Conservation (phyloP, 2,888 invertebrate species). For the Pollenia angustigena region DNA sequence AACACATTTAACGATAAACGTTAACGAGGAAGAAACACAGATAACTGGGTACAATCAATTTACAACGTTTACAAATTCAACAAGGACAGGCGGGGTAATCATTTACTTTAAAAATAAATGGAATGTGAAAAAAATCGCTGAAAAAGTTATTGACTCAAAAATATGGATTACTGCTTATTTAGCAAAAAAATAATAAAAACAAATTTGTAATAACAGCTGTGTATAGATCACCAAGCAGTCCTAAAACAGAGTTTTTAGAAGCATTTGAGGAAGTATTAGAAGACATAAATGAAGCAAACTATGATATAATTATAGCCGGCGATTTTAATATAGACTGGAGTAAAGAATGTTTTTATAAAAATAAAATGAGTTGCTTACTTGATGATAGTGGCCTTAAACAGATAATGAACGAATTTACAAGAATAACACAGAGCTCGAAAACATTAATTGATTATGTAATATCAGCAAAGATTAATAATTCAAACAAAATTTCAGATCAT, state of each 20-base stretch:
- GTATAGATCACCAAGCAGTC: not conserved
- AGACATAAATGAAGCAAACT: too few species aligned
- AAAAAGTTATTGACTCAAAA: not conserved
- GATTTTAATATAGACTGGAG: too few species aligned
- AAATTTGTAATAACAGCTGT: too few species aligned
- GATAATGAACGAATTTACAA: not conserved
- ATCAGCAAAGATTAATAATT: not conserved
- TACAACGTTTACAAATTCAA: not conserved
- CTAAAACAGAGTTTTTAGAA: not conserved
- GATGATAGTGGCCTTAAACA: too few species aligned
- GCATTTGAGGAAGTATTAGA: too few species aligned
- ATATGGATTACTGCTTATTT: too few species aligned
- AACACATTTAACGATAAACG: not conserved
- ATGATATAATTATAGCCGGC: not conserved
- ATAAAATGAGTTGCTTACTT: not conserved
- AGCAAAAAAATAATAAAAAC: not conserved
- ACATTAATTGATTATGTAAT: constrained; percentile 2
- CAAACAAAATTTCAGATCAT: not conserved
- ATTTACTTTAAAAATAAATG: not conserved
- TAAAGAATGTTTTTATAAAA: not conserved
- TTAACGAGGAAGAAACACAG: not conserved
- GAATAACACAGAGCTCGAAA: constrained; percentile 2
- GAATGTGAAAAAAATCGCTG: not conserved
- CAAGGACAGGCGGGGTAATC: not conserved
- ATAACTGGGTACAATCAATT: not conserved